Conservation (phyloP, 1,140 invertebrate species). For the Brachionus rubens region DNA sequence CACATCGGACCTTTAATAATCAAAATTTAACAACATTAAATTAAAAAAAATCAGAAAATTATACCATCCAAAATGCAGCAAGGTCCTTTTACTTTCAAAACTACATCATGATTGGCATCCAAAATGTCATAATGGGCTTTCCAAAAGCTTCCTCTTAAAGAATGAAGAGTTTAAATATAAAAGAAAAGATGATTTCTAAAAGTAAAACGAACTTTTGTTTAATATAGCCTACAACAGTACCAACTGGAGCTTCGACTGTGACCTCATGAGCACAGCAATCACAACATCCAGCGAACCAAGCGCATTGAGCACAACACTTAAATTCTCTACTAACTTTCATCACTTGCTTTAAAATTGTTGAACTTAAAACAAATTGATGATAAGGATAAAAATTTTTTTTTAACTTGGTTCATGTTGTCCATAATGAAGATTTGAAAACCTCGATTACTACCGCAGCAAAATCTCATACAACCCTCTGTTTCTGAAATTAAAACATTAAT, state of each 20-base stretch:
- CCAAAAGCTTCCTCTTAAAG: conserved; percentile 51
- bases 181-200: background rate
- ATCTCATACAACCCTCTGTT: conserved; percentile 72
- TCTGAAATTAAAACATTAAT: conserved; percentile 60
- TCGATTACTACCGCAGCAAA: conserved; percentile 72
- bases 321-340: conserved; percentile 52
- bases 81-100: conserved; percentile 52
- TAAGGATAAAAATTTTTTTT: no score
- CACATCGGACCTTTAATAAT: conserved; percentile 15
- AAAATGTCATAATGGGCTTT: conserved; percentile 51
- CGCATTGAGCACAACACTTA: conserved; percentile 51
- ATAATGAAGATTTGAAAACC: conserved; percentile 81
- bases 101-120: conserved; percentile 50
- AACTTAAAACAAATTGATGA: no score
- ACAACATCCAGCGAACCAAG: conserved; percentile 22
- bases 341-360: conserved; percentile 51
- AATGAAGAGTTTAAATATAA: background rate
- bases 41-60: background rate
- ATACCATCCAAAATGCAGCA: conserved; percentile 51
- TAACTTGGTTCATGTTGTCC: conserved; percentile 69
- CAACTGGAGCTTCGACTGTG: conserved; percentile 47
- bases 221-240: conserved; percentile 46
- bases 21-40: background rate
- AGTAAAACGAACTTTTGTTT: conserved; percentile 38
- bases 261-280: conserved; percentile 45